Percentiles rank a stretch among this genome's conserved stretches.
phyloP scores from a whole-genome alignment of 2,113 vertebrate genomes.

The Otocyon megalotis region DNA sequence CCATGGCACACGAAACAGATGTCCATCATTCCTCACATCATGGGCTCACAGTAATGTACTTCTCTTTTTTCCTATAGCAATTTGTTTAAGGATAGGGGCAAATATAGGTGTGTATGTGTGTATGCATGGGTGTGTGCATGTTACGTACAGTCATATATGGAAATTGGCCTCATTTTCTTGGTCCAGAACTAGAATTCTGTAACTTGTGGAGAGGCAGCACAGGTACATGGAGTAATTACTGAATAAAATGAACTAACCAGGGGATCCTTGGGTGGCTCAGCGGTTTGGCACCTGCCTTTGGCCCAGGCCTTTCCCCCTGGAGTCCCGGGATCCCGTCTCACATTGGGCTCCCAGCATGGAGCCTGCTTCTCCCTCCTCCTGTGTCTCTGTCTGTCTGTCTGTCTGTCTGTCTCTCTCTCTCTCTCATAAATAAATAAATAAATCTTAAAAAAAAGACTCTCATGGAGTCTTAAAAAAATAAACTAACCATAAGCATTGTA shows the following conservation, averaged over 20 bases:
- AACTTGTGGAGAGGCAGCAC: neutral
- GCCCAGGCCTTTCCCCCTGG: too few relatives aligned
- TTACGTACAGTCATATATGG: rapidly evolving
- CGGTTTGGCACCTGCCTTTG: too few relatives aligned
- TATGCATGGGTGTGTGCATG: rapidly evolving
- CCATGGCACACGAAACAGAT: neutral
- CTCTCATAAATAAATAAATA: too few relatives aligned
- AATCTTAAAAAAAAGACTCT: too few relatives aligned
- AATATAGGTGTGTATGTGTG: rapidly evolving
- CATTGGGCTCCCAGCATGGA: too few relatives aligned
- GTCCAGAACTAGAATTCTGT: neutral
- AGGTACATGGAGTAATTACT: neutral
- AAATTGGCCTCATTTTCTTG: neutral
- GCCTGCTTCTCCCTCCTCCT: too few relatives aligned
- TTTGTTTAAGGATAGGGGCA: neutral
- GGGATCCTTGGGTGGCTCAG: too few relatives aligned
- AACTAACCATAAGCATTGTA: neutral
- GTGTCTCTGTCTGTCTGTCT: too few relatives aligned
- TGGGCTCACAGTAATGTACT: neutral
- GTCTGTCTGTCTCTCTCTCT: too few relatives aligned
- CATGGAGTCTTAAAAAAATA: too few relatives aligned
- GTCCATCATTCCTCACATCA: neutral
- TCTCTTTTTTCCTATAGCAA: neutral
- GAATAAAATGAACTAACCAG: neutral
- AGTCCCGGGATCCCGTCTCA: too few relatives aligned